Conservation (phyloP, 2,797 vertebrate genomes). For the Delichon dasypus region DNA sequence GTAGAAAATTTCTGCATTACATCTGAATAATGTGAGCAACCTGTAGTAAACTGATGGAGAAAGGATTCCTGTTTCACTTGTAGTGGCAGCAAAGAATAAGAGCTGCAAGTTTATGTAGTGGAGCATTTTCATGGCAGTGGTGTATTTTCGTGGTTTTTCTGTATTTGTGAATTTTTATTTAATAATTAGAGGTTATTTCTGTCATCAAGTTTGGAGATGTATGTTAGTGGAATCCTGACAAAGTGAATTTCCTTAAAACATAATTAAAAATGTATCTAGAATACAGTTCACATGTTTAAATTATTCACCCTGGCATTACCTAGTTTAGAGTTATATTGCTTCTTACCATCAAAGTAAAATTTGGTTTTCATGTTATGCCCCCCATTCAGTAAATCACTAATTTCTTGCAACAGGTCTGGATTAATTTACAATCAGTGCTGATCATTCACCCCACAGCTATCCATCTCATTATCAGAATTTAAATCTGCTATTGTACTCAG, state of each 20-base stretch:
- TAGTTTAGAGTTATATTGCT: background rate
- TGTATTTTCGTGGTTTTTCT: background rate
- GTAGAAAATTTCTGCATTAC: background rate
- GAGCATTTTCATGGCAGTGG: background rate
- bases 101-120: background rate
- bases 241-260: background rate
- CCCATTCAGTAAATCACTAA: background rate
- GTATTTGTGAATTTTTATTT: background rate
- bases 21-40: background rate
- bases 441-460: background rate
- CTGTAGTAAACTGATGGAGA: background rate
- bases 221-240: background rate
- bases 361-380: background rate
- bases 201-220: background rate
- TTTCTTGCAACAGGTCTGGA: background rate
- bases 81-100: background rate
- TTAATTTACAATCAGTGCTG: background rate
- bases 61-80: background rate
- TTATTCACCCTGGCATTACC: background rate
- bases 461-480: background rate
- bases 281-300: background rate
- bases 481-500: background rate
- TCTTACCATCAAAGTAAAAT: background rate
- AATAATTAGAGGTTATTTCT: background rate
- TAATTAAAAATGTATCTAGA: background rate